Conservation (phyloP, 2,797 vertebrate species). For the Natrix natrix region DNA sequence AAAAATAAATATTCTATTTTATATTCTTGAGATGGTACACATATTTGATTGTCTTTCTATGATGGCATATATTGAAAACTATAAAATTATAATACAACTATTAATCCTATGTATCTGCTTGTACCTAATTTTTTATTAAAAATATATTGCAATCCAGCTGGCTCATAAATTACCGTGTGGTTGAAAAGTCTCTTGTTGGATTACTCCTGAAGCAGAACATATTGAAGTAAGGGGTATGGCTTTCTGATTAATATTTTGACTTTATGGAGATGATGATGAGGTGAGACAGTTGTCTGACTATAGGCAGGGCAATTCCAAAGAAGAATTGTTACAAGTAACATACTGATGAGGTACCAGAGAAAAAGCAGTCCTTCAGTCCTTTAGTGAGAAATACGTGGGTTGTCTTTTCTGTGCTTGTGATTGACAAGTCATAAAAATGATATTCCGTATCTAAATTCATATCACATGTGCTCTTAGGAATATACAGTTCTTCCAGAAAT, state of each 20-base stretch:
- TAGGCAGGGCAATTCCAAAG: constrained; percentile 31
- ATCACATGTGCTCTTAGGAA: not conserved
- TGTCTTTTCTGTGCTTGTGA: constrained; percentile 35
- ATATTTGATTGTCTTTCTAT: constrained; percentile 67
- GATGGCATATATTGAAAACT: constrained; percentile 63
- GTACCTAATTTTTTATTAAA: constrained; percentile 77
- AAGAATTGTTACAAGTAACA: constrained; percentile 29
- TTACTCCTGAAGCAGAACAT: constrained; percentile 50
- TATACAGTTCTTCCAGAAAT: not conserved
- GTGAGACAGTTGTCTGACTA: constrained; percentile 49
- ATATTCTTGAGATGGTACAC: constrained; percentile 66
- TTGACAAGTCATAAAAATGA: not conserved
- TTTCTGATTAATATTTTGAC: constrained; percentile 61
- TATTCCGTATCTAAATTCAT: not conserved
- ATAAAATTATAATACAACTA: constrained; percentile 77
- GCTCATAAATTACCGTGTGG: constrained; percentile 60
- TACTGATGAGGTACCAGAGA: constrained; percentile 2
- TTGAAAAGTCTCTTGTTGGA: constrained; percentile 52
- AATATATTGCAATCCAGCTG: constrained; percentile 67
- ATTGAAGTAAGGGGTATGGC: constrained; percentile 48
- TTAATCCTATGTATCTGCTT: constrained; percentile 77
- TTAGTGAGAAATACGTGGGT: constrained; percentile 26
- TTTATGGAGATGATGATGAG: constrained; percentile 49
- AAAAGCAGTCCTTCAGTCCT: constrained; percentile 32
- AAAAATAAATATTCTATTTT: constrained; percentile 78